Evolutionary conservation across 2,888 invertebrate genomes (phyloP).

Genomic region (Philopedon plagiatum): DNA sequence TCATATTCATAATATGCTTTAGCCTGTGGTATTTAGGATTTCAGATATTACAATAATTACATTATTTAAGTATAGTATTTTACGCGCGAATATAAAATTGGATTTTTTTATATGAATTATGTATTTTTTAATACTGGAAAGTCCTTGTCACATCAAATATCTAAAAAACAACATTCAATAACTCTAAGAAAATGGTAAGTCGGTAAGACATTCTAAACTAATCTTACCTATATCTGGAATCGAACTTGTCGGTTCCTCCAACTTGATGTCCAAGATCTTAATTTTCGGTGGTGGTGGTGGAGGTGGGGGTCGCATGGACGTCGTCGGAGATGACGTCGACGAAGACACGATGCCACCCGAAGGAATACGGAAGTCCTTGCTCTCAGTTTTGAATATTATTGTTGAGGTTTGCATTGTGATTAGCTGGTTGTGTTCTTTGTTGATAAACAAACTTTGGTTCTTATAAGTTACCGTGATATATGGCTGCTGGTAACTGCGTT

Average conservation of each 20-base stretch:
- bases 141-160: no score
- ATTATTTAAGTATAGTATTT: no score
- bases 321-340: slow-evolving; percentile 61
- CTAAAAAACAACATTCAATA: no score
- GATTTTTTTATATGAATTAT: no score
- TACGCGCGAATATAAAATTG: no score
- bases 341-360: slow-evolving; percentile 65
- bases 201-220: not conserved
- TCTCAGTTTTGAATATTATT: slow-evolving; percentile 66
- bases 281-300: slow-evolving; percentile 67
- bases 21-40: no score
- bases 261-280: slow-evolving; percentile 65
- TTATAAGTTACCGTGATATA: slow-evolving; percentile 69
- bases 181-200: not conserved
- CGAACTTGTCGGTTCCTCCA: slow-evolving; percentile 89
- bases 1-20: no score
- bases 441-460: slow-evolving; percentile 59
- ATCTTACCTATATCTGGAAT: slow-evolving; percentile 89
- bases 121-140: no score
- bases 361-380: slow-evolving; percentile 64
- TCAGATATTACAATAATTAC: no score
- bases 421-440: slow-evolving; percentile 59
- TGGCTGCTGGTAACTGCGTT: slow-evolving; percentile 8
- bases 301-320: slow-evolving; percentile 74
- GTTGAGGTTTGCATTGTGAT: slow-evolving; percentile 73